Percentiles rank a stretch among this genome's conserved stretches.
These are phyloP conservation scores for Andricus grossulariae DNA, from an alignment of 1,140 invertebrate species.

Conservation along the genomic window DNA sequence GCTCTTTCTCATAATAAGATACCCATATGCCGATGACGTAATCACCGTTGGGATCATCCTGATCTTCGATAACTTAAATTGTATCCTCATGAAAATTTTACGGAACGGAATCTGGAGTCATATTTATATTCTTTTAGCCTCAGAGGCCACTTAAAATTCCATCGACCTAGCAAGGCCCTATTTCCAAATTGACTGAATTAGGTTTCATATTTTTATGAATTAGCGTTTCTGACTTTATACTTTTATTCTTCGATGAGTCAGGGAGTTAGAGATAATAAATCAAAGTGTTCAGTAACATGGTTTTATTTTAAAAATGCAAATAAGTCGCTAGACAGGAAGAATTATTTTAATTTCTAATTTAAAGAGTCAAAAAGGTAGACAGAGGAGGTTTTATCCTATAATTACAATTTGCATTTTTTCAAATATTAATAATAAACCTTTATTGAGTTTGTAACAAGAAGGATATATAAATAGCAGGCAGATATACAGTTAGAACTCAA, in stretches of 20 bases:
- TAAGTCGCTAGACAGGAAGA: not conserved
- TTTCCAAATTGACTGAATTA: not conserved
- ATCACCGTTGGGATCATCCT: conserved; percentile 1
- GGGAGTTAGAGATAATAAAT: no score
- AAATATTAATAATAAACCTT: no score
- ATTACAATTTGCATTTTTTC: no score
- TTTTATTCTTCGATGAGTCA: not conserved
- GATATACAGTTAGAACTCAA: no score
- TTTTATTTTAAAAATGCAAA: not conserved
- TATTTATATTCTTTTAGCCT: not conserved
- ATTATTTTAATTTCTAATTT: no score
- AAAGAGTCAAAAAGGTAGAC: no score
- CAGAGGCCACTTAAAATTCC: conserved; percentile 16
- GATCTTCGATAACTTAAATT: conserved; percentile 22
- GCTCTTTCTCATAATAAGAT: conserved; percentile 8
- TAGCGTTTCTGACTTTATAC: not conserved
- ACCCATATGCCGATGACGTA: conserved; percentile 9
- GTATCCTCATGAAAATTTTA: conserved; percentile 18
- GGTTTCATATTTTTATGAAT: conserved; percentile 9
- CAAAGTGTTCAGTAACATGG: no score
- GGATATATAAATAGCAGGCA: no score
- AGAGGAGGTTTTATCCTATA: no score
- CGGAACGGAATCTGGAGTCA: conserved; percentile 5
- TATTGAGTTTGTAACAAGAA: no score
- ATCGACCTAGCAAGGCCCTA: not conserved